Base-by-base conservation (phyloP, 2,797 vertebrate genomes). In the Notoglanidium macrostoma region DNA sequence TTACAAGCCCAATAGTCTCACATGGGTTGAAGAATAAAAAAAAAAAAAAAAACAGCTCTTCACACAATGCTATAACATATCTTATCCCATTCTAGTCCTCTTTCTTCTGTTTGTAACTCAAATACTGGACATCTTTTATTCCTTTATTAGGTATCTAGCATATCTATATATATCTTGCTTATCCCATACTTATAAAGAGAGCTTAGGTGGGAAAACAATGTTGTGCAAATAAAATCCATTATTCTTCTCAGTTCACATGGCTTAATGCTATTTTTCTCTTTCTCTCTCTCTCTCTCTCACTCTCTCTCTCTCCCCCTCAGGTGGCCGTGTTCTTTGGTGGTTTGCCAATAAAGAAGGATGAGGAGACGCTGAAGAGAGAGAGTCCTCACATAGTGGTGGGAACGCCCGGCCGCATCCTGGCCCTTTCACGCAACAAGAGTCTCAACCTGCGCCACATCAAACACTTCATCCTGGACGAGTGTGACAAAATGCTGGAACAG, bases 401-500 rank as follows among this genome's bases (percentile, higher is more conserved):
- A 65, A 96, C 96, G 4, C 96, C 96, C 0, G 96, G 96, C 76
- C 95, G 96, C 4, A 96, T 96, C 89, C 91, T 97, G 86, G 96
- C 96, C 44, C 94, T 97, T 90, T 95, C 94, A 51, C 95, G 96
- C 86, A 96, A 95, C 94, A 97, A 96, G 95, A 96, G 92, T 84
- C 95, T 97, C 81, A 97, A 96, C 92, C 94, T 97, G 57, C 95
- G 96, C 29, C 95, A 96, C 90, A 96, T 97, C 92, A 96, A 97
- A 88, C 96, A 97, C 88, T 96, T 97, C 91, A 96, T 97, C 93
- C 94, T 97, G 94, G 96, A 97, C 87, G 96, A 96, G 89, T 97
- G 96, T 14, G 96, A 97, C 91, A 97, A 97, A 92, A 96, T 97
- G 96, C 94, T 97, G 77, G 96, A 97, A 91, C 96, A 97, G 83